These are phyloP conservation scores for Biston betularia DNA, from an alignment of 2,888 invertebrate species.

Conservation along the genomic window DNA sequence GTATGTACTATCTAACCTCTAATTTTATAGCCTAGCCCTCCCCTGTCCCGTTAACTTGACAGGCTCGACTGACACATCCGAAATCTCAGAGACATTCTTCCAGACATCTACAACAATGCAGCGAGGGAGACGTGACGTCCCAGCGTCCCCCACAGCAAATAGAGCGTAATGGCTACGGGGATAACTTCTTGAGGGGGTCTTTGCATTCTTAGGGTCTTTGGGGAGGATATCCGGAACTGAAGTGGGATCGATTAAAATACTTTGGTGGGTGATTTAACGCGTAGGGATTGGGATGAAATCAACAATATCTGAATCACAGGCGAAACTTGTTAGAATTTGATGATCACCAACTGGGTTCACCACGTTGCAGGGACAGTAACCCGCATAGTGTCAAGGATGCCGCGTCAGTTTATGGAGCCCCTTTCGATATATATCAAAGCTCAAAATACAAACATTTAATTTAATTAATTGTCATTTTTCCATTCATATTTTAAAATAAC, in stretches of 20 bases:
- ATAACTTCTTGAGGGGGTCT: constrained; percentile 22
- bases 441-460: no score
- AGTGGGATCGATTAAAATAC: constrained; percentile 26
- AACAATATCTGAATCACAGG: neutral
- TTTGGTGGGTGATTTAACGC: constrained; percentile 17
- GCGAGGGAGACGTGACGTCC: constrained; percentile 58
- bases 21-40: constrained; percentile 55
- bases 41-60: constrained; percentile 63
- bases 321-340: no score
- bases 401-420: no score
- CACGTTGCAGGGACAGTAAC: no score
- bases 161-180: constrained; percentile 47
- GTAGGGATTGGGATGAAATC: neutral
- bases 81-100: constrained; percentile 82
- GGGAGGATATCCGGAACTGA: constrained; percentile 16
- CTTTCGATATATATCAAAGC: no score
- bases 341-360: no score
- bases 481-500: no score
- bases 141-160: constrained; percentile 42
- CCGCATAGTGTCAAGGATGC: no score
- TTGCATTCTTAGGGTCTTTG: constrained; percentile 28
- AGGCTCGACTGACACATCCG: constrained; percentile 78
- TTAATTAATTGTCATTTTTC: no score
- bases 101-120: constrained; percentile 70
- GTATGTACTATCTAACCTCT: neutral